Base-by-base conservation (phyloP, 2,797 vertebrate species). In the Acropternis orthonyx region DNA sequence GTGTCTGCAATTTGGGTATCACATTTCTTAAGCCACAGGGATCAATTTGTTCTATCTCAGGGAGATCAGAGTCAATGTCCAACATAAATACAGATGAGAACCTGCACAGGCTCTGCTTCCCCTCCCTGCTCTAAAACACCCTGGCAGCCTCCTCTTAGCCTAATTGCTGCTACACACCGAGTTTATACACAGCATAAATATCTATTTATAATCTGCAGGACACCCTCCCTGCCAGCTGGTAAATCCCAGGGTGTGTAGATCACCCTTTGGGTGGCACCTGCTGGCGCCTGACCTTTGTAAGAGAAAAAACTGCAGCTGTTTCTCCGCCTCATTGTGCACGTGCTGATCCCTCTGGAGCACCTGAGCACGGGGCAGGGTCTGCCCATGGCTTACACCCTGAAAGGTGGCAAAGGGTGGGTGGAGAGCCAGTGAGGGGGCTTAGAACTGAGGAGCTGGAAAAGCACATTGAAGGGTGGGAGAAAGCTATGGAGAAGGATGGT, bases 21-120 rank as follows among this genome's bases (percentile, higher is more conserved):
- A 0, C 69, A 4, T 88, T 92, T 73, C 80, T 80, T 69, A 87
- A 95, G 86, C 91, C 27, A 6, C 55, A 7, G 91, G 86, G 95
- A 95, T 92, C 94, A 75, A 84, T 96, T 92, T 62, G 74, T 92
- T 91, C 81, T 58, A 6, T 81, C 91, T 78, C 27, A 3, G 77
- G 51, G 63, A 91, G 71, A 76, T 89, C 81, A 58, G 80, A 6
- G 7, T 2, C 8, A 84, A 87, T 6, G 63, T 79, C 69, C 77
- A 78, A 69, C 92, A 91, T 94, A 95, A 96, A 96, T 89, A 93
- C 77, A 9, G 43, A 39, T 18, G 69, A 95, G 85, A 90, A 73
- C 76, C 65, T 28, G 54, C 2, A 12, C 32, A 1, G n/a, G 51
- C 16, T 66, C 37, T 0, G 7, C 14, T 30, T 65, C 67, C 71